Evolutionary conservation across 2,113 vertebrate species (phyloP).

Genomic region (Silurus glanis): DNA sequence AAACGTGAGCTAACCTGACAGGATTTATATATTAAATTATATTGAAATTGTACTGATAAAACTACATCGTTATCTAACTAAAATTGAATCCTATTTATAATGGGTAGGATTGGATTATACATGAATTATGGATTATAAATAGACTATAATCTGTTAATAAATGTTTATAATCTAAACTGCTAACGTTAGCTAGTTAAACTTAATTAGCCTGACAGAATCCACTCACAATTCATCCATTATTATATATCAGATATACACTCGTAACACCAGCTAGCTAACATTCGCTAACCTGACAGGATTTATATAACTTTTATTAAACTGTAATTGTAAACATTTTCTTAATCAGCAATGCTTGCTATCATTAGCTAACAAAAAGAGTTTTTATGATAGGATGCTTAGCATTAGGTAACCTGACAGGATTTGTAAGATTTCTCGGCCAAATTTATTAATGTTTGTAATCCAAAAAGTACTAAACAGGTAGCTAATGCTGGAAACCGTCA

Average conservation of each 20-base stretch:
- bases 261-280: background rate
- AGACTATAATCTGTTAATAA: background rate
- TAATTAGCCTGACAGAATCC: background rate
- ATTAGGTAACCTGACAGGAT: background rate
- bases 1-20: background rate
- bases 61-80: no score
- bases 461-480: background rate
- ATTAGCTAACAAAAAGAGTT: background rate
- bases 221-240: no score
- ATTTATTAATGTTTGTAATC: background rate
- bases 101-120: no score
- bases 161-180: background rate
- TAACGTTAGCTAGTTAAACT: background rate
- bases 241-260: background rate
- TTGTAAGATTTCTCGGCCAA: background rate
- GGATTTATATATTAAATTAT: background rate
- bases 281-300: background rate
- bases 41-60: background rate
- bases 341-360: background rate
- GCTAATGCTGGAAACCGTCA: background rate
- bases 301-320: background rate
- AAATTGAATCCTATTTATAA: no score
- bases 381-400: background rate
- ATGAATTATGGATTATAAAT: no score
- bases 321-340: background rate